Evolutionary conservation across 2,888 invertebrate species (phyloP), one percentile per base, ranked within the genome.

Genomic region (Disparrhopalites patrizii): DNA sequence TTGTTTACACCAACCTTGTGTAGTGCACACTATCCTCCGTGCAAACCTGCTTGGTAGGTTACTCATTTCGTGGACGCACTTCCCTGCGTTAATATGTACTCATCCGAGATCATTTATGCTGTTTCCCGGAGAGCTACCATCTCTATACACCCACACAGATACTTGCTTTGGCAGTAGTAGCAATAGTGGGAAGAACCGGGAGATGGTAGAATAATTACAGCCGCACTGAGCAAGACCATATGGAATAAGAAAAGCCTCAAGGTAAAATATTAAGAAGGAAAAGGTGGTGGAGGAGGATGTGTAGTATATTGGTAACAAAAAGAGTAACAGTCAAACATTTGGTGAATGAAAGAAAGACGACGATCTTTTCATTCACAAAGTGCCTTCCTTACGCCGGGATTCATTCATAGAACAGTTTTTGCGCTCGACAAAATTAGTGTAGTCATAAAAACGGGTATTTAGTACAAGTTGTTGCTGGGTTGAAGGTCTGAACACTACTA

Each of bases 381-480:
- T 36, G 25, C 54, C 43, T 27, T 63, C 51, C 63, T 58, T 62
- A 57, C 58, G 43, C 43, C 58, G 30, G 55, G 30, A 25, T 57
- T 67, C 58, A 67, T 58, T 63, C 52, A 63, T 52, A 38, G 66
- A 65, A 51, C 8, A 50, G 28, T 65, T 57, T 65, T 65, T 65
- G 65, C 58, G 65, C 65, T 65, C 54, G 52, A 65, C 65, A 51
- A 65, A 65, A 65, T 58, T 65, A 58, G 64, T 57, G 57, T 64
- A 55, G 54, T 43, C 54, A 33, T 61, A 61, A 58, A 57, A 43
- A 58, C 43, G 58, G 58, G 43, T 18, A 47, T 47, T 25, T 30
- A 27, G 30, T 54, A 31, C 30, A 40, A 28, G 23, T 43, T 58
- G 40, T n/a, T n/a, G n/a, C n/a, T n/a, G 47, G 43, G 43, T 58